Percentiles rank a stretch among this genome's conserved stretches.
phyloP scores from a whole-genome alignment of 2,797 vertebrate genomes.

The Neosilurus mollespiculum region DNA sequence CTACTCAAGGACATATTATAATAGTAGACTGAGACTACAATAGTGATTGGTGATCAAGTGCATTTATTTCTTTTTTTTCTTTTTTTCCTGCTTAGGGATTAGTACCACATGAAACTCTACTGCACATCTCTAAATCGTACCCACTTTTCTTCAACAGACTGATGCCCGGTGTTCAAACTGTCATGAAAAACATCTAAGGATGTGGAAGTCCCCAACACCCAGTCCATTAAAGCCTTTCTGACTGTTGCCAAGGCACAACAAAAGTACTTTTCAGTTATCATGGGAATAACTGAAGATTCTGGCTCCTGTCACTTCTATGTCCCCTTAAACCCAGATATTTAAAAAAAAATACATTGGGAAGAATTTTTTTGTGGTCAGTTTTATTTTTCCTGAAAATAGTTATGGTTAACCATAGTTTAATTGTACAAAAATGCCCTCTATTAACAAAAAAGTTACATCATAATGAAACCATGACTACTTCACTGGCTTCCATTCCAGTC shows the following conservation, averaged over 20 bases:
- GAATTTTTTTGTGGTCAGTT: too few species aligned
- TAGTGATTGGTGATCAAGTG: conserved; percentile 3
- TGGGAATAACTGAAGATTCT: conserved; percentile 54
- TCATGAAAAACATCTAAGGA: conserved; percentile 56
- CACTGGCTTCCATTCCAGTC: conserved; percentile 1
- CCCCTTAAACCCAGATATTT: conserved; percentile 23
- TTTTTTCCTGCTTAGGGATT: neutral
- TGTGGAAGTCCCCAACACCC: conserved; percentile 67
- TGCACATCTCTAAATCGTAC: neutral
- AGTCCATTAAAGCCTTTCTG: conserved; percentile 71
- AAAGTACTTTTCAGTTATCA: conserved; percentile 62
- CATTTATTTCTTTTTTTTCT: conserved; percentile 14
- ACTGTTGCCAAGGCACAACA: conserved; percentile 64
- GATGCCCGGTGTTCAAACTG: conserved; percentile 56
- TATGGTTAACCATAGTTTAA: too few species aligned
- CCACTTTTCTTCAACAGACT: conserved; percentile 60
- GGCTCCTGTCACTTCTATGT: conserved; percentile 52
- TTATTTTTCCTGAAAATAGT: too few species aligned
- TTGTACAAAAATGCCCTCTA: neutral
- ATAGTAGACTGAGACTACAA: neutral
- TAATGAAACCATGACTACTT: conserved; percentile 20
- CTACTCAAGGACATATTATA: neutral
- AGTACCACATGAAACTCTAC: neutral
- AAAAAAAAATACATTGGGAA: too few species aligned
- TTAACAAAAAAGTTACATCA: neutral